Conservation (phyloP, 2,888 invertebrate species). For the Dryobota labecula region DNA sequence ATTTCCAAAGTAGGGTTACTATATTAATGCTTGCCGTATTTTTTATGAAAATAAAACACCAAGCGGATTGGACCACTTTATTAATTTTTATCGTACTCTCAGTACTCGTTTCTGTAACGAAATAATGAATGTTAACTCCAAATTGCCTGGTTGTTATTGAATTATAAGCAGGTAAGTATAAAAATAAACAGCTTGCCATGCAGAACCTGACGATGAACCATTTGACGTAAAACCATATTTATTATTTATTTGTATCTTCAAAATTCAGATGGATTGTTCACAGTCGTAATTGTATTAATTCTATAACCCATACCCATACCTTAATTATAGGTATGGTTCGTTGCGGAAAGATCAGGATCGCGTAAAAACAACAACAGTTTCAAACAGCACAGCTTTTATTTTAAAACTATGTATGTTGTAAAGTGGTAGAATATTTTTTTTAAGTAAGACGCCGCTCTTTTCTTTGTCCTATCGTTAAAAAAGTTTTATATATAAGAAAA, state of each 20-base stretch:
- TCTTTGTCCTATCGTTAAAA: background rate
- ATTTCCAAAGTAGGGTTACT: background rate
- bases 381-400: background rate
- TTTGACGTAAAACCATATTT: background rate
- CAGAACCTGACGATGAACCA: background rate
- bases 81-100: background rate
- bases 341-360: background rate
- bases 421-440: background rate
- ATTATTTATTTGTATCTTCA: background rate
- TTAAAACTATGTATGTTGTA: background rate
- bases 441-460: background rate
- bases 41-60: background rate
- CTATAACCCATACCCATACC: background rate
- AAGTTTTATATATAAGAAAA: background rate
- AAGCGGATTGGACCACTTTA: background rate
- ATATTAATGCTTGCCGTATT: background rate
- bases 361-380: background rate
- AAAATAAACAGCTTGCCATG: background rate
- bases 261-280: background rate
- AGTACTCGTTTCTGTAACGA: background rate
- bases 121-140: background rate
- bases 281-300: background rate
- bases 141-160: background rate
- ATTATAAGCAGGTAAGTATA: slow-evolving; percentile 3
- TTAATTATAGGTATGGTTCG: background rate